Conservation (phyloP, 64 coral and sea anemone species). For the Anthopleura sola region DNA sequence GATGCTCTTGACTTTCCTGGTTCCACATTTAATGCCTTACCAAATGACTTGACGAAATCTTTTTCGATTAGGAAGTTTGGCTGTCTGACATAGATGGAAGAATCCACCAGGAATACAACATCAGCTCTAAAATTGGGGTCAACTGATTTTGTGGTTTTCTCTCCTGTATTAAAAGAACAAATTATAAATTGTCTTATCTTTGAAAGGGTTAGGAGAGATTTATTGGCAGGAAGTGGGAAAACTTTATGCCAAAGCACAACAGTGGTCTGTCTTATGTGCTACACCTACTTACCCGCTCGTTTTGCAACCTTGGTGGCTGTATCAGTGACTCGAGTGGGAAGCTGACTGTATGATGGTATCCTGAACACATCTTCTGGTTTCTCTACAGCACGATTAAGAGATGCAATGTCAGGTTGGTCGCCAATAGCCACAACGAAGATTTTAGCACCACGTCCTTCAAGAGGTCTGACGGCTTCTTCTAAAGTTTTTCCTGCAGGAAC, state of each 20-base stretch:
- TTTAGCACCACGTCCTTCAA: slow-evolving; percentile 45
- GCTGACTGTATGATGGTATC: background rate
- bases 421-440: slow-evolving; percentile 62
- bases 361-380: slow-evolving; percentile 28
- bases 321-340: background rate
- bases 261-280: too few relatives aligned
- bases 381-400: slow-evolving; percentile 35
- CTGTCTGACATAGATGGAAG: slow-evolving; percentile 48
- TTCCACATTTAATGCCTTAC: slow-evolving; percentile 52
- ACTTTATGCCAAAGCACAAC: too few relatives aligned
- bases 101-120: slow-evolving; percentile 65
- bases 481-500: slow-evolving; percentile 33
- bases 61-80: slow-evolving; percentile 53
- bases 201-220: too few relatives aligned
- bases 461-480: slow-evolving; percentile 38
- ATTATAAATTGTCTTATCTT: too few relatives aligned
- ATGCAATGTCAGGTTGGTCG: background rate
- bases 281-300: background rate
- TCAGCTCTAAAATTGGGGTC: slow-evolving; percentile 44
- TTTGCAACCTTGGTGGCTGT: background rate
- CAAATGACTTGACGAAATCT: slow-evolving; percentile 72
- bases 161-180: background rate
- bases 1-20: slow-evolving; percentile 48
- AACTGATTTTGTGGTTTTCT: background rate
- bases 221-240: background rate